A percentile compares a stretch with the other conserved stretches of the same genome.
These are phyloP conservation scores for Merops nubicus DNA, from an alignment of 2,113 vertebrate genomes.

Conservation along the genomic window DNA sequence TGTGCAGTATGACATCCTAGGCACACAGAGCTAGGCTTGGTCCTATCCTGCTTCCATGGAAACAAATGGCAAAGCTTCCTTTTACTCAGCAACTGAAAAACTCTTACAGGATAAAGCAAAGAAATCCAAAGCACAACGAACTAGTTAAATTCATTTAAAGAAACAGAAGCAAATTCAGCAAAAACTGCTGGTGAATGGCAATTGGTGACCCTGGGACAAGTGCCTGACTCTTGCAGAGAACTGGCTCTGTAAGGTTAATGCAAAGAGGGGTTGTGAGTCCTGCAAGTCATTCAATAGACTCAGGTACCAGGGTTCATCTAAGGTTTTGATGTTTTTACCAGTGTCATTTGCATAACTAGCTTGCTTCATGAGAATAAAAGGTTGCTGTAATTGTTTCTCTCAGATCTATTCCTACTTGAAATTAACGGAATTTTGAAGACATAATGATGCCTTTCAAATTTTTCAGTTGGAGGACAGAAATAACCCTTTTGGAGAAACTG, in stretches of 20 bases:
- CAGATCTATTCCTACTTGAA: not conserved
- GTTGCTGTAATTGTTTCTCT: not conserved
- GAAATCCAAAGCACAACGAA: not conserved
- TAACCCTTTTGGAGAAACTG: not conserved
- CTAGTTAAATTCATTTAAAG: not conserved
- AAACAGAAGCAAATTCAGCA: not conserved
- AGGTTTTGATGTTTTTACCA: not conserved
- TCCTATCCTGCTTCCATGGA: not conserved
- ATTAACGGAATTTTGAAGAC: not conserved
- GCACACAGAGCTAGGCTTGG: not conserved
- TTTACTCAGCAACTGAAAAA: not conserved
- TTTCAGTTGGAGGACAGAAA: not conserved
- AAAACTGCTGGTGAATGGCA: not conserved
- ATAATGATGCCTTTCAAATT: not conserved
- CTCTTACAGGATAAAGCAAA: not conserved
- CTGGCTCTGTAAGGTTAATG: not conserved
- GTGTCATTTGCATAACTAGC: not conserved
- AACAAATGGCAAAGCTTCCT: not conserved
- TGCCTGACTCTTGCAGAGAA: not conserved
- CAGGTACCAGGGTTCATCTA: rapidly evolving
- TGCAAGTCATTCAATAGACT: not conserved
- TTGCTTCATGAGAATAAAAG: not conserved
- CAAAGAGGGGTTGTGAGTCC: not conserved
- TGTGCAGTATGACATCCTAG: not conserved
- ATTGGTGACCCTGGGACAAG: not conserved